Conservation (phyloP, 2,888 invertebrate species). For the Lepidonotus clava region DNA sequence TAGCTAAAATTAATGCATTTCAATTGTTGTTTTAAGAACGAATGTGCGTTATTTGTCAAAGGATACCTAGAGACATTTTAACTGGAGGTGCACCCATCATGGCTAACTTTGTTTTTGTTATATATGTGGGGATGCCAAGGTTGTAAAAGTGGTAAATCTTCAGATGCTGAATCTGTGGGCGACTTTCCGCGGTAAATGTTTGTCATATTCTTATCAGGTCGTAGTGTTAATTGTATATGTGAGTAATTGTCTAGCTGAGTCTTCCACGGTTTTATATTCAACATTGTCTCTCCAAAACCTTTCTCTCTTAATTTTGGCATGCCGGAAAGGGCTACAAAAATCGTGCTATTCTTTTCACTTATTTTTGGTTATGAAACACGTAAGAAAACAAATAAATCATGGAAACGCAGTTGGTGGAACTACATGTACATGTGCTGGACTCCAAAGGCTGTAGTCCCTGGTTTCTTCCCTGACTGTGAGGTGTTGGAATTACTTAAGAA, state of each 20-base stretch:
- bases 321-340: background rate
- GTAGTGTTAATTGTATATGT: conserved; percentile 40
- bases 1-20: conserved; percentile 39
- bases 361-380: background rate
- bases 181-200: conserved; percentile 5
- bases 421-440: no score
- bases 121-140: conserved; percentile 17
- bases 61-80: background rate
- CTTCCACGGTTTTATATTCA: conserved; percentile 43
- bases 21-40: conserved; percentile 18
- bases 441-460: background rate
- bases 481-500: conserved; percentile 33
- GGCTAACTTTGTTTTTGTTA: conserved; percentile 23
- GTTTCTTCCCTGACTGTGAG: background rate
- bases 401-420: background rate
- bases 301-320: background rate
- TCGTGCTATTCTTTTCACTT: background rate
- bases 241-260: conserved; percentile 50
- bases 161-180: background rate
- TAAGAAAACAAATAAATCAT: background rate
- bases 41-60: conserved; percentile 29
- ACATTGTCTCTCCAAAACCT: conserved; percentile 14
- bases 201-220: conserved; percentile 44
- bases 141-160: background rate
- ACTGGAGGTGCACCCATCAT: background rate